phyloP scores from a whole-genome alignment of 2,113 vertebrate species.

The Cyprinus carpio region DNA sequence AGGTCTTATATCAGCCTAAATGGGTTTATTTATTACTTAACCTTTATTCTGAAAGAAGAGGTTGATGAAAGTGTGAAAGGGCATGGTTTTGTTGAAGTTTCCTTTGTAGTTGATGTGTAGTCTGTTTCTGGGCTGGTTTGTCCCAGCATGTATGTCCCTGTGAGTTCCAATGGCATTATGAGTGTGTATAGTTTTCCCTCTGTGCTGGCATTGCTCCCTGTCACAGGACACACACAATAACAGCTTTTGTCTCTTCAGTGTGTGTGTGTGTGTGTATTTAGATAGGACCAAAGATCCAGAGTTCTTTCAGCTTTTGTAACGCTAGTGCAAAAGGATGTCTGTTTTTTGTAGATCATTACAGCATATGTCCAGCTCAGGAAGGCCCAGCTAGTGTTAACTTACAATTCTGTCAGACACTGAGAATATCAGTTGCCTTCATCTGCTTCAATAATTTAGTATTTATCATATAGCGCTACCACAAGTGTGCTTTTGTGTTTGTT shows the following conservation, averaged over 20 bases:
- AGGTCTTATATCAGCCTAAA: no score
- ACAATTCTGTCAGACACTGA: neutral
- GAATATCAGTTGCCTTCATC: neutral
- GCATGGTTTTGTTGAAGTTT: neutral
- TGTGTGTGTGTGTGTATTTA: slow-evolving; percentile 22
- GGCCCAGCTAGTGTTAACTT: neutral
- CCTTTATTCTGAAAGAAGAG: neutral
- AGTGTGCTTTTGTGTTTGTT: neutral
- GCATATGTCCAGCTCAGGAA: slow-evolving; percentile 12
- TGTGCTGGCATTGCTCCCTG: slow-evolving; percentile 21
- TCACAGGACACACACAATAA: slow-evolving; percentile 30
- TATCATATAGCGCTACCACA: neutral
- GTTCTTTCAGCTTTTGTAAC: neutral
- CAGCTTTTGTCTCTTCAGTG: slow-evolving; percentile 31
- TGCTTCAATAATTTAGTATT: neutral
- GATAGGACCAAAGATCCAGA: slow-evolving; percentile 19
- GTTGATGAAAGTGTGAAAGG: slow-evolving; percentile 3
- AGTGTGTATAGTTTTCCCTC: slow-evolving; percentile 9
- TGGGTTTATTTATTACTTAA: neutral
- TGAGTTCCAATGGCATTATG: neutral
- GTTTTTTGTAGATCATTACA: neutral
- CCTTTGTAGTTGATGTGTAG: slow-evolving; percentile 2
- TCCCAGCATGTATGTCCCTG: neutral
- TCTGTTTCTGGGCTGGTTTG: neutral
- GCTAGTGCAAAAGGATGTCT: slow-evolving; percentile 16